Percentiles rank a stretch among this genome's conserved stretches.
These are phyloP conservation scores for Gallinago paraguaiae DNA, from an alignment of 2,113 vertebrate species.

Conservation along the genomic window DNA sequence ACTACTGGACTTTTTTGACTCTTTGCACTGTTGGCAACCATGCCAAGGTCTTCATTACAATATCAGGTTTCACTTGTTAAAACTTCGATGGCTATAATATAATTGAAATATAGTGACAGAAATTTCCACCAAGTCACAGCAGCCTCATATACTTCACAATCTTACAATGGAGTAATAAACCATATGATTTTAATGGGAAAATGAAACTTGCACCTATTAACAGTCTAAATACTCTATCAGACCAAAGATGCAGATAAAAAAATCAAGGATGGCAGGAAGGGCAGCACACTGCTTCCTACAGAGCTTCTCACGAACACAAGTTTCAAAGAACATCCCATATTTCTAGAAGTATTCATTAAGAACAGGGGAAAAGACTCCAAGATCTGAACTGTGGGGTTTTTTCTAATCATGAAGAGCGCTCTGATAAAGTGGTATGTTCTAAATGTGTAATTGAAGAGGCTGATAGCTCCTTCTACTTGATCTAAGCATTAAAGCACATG, in stretches of 20 bases:
- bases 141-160: background rate
- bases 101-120: background rate
- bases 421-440: background rate
- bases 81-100: background rate
- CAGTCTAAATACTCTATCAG: background rate
- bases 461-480: background rate
- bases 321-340: background rate
- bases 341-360: background rate
- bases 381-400: background rate
- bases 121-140: conserved; percentile 20
- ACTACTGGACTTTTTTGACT: background rate
- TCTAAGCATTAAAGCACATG: background rate
- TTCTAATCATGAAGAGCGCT: background rate
- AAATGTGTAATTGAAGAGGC: background rate
- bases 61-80: conserved; percentile 28
- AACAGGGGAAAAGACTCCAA: background rate
- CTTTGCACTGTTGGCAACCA: background rate
- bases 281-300: background rate
- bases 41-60: background rate
- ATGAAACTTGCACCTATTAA: background rate
- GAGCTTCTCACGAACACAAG: background rate
- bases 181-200: background rate
- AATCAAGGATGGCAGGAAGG: background rate
- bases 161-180: background rate
- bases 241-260: background rate